phyloP scores from a whole-genome alignment of 2,888 invertebrate species.

The Cybosia mesomella region DNA sequence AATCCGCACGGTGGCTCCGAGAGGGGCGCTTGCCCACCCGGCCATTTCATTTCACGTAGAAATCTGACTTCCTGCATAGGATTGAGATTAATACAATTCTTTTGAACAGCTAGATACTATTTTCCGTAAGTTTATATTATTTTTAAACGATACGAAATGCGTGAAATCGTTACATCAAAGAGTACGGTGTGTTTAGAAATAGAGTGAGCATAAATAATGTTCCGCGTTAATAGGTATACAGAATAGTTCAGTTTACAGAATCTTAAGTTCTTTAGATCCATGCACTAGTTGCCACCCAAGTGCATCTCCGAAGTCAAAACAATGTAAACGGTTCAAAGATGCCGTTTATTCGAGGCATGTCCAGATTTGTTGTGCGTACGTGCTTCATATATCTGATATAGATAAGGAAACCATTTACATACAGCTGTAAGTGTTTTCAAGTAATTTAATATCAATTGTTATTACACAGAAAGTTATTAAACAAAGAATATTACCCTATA shows the following conservation, averaged over 20 bases:
- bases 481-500: too few species aligned
- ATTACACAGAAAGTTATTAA: too few species aligned
- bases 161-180: constrained; percentile 41
- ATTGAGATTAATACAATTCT: constrained; percentile 32
- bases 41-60: constrained; percentile 92
- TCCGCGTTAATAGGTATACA: constrained; percentile 31
- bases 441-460: too few species aligned
- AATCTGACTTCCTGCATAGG: constrained; percentile 90
- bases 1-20: constrained; percentile 97
- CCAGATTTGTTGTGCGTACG: constrained; percentile 62
- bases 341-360: constrained; percentile 67
- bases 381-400: constrained; percentile 51
- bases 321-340: constrained; percentile 70
- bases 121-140: constrained; percentile 19
- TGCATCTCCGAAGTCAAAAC: constrained; percentile 70
- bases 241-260: constrained; percentile 59
- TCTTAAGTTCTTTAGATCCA: constrained; percentile 52
- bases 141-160: constrained; percentile 24
- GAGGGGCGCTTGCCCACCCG: constrained; percentile 91
- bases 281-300: constrained; percentile 67
- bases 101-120: constrained; percentile 18
- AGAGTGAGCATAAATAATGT: constrained; percentile 32
- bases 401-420: constrained; percentile 51
- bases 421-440: constrained; percentile 43
- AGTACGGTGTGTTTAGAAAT: constrained; percentile 27